Evolutionary conservation across 2,797 vertebrate species (phyloP).

Genomic region (Siniperca scherzeri): DNA sequence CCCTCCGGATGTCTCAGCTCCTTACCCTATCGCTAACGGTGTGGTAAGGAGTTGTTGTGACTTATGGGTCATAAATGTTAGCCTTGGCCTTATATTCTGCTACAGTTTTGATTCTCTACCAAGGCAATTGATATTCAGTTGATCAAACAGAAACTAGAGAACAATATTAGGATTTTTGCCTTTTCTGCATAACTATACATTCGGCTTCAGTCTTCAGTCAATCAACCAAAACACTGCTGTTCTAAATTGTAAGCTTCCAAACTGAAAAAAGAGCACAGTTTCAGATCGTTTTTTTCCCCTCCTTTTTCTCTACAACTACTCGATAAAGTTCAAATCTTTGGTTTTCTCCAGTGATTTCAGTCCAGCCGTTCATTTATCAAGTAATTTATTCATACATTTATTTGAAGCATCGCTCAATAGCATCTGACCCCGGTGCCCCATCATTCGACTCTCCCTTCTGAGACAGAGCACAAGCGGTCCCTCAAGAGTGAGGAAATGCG

Average conservation of each 20-base stretch:
- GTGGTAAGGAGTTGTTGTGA: background rate
- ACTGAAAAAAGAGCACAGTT: conserved; percentile 51
- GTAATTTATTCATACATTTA: conserved; percentile 81
- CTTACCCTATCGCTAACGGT: background rate
- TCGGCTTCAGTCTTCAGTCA: conserved; percentile 24
- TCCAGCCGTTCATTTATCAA: conserved; percentile 72
- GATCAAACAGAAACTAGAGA: conserved; percentile 36
- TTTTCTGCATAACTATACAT: conserved; percentile 16
- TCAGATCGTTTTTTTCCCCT: background rate
- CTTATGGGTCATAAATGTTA: background rate
- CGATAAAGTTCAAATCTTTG: conserved; percentile 68
- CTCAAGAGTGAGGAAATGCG: conserved; percentile 75
- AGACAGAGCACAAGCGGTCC: conserved; percentile 74
- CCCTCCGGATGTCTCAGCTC: conserved; percentile 3
- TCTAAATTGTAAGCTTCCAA: conserved; percentile 47
- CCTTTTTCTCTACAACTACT: conserved; percentile 45
- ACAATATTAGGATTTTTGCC: conserved; percentile 2
- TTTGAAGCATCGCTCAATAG: conserved; percentile 82
- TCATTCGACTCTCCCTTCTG: conserved; percentile 72
- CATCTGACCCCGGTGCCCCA: conserved; percentile 79
- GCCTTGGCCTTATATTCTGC: background rate
- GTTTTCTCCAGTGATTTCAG: conserved; percentile 72
- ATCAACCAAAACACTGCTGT: conserved; percentile 48
- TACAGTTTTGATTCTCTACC: background rate
- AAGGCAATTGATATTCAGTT: conserved; percentile 13